A percentile compares a stretch with the other conserved stretches of the same genome.
Conservation (phyloP, 2,797 vertebrate genomes). For the Gymnothorax reevesii region DNA sequence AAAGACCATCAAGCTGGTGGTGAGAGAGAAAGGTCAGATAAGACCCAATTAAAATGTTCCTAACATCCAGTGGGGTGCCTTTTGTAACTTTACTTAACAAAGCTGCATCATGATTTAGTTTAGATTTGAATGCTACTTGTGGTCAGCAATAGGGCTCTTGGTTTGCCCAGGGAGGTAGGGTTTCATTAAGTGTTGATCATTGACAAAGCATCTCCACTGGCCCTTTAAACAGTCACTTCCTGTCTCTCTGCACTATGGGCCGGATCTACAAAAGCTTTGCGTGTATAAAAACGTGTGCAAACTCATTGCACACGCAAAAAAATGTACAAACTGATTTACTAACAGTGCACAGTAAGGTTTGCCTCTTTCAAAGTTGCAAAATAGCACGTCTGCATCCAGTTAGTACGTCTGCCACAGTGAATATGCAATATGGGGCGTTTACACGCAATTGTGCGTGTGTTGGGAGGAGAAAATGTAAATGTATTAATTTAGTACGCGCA, state of each 20-base stretch:
- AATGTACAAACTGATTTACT: too few relatives aligned
- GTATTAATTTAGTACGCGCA: too few relatives aligned
- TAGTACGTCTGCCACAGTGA: too few relatives aligned
- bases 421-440: too few relatives aligned
- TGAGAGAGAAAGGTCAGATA: conserved; percentile 80
- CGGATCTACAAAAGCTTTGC: too few relatives aligned
- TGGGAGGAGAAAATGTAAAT: too few relatives aligned
- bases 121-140: not conserved
- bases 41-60: not conserved
- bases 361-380: too few relatives aligned
- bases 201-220: not conserved
- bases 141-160: not conserved
- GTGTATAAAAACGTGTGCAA: too few relatives aligned
- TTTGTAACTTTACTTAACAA: not conserved
- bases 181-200: not conserved
- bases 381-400: too few relatives aligned
- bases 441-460: too few relatives aligned
- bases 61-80: not conserved
- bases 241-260: not conserved
- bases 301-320: too few relatives aligned
- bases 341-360: too few relatives aligned
- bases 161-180: not conserved
- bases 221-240: not conserved
- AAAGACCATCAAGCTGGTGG: conserved; percentile 77
- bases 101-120: not conserved